Conservation (phyloP, 2,113 vertebrate genomes). For the Atractosteus spatula region DNA sequence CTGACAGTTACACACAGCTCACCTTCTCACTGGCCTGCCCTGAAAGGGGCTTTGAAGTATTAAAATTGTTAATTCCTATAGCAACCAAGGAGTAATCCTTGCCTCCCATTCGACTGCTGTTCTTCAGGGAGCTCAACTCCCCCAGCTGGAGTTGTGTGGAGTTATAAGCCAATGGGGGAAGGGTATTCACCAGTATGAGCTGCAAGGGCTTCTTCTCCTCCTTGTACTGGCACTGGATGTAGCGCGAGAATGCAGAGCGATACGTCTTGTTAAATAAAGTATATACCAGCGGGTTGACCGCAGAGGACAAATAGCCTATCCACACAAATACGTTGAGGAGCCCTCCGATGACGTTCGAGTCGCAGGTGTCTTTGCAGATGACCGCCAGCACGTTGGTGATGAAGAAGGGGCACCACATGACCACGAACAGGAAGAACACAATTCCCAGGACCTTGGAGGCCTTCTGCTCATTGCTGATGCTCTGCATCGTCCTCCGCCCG, state of each 20-base stretch:
- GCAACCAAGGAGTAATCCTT: conserved; percentile 57
- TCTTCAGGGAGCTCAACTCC: conserved; percentile 61
- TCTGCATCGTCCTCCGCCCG: conserved; percentile 85
- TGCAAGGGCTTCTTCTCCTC: conserved; percentile 85
- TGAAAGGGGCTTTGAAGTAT: conserved; percentile 41
- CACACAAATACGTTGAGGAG: conserved; percentile 93
- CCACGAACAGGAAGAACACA: conserved; percentile 93
- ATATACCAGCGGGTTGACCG: conserved; percentile 91
- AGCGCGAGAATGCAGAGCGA: conserved; percentile 84
- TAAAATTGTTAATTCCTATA: conserved; percentile 51
- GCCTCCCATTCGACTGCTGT: conserved; percentile 53
- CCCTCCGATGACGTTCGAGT: conserved; percentile 65
- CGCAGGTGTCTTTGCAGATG: conserved; percentile 77
- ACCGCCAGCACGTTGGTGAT: conserved; percentile 91
- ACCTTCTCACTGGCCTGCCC: conserved; percentile 60
- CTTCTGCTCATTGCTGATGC: conserved; percentile 94
- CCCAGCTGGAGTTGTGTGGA: conserved; percentile 74
- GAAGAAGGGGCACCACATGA: conserved; percentile 98
- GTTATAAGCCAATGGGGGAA: conserved; percentile 82
- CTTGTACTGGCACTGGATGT: conserved; percentile 84
- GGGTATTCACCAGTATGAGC: conserved; percentile 89
- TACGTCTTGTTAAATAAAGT: conserved; percentile 94
- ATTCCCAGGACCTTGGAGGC: conserved; percentile 95
- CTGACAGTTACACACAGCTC: conserved; percentile 68
- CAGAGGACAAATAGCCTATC: conserved; percentile 94